Conservation (phyloP, 1,140 invertebrate species). For the Branchinecta lindahli region DNA sequence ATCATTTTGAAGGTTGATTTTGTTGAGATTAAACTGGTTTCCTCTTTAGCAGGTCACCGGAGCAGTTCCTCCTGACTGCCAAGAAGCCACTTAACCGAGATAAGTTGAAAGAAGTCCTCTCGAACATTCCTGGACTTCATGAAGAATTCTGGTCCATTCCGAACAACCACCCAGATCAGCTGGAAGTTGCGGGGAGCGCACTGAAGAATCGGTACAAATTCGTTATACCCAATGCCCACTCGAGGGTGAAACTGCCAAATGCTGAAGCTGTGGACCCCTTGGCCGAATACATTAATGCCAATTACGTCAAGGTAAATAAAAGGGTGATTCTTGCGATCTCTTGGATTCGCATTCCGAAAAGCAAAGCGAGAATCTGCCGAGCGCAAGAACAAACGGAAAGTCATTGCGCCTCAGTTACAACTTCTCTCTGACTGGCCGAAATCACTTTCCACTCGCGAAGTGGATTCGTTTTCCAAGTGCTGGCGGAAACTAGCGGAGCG, state of each 20-base stretch:
- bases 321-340: too few species aligned
- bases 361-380: too few species aligned
- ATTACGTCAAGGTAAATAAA: slow-evolving; percentile 57
- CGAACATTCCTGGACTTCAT: slow-evolving; percentile 44
- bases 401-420: too few species aligned
- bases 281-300: slow-evolving; percentile 64
- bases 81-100: slow-evolving; percentile 46
- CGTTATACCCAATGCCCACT: slow-evolving; percentile 69
- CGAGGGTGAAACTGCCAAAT: slow-evolving; percentile 45
- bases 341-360: too few species aligned
- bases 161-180: slow-evolving; percentile 71
- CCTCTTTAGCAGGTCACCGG: slow-evolving; percentile 34
- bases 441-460: too few species aligned
- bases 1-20: too few species aligned
- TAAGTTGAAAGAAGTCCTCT: slow-evolving; percentile 47
- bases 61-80: slow-evolving; percentile 46
- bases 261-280: slow-evolving; percentile 36
- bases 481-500: too few species aligned
- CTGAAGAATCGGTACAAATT: slow-evolving; percentile 76
- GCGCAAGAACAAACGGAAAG: too few species aligned
- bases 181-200: slow-evolving; percentile 63
- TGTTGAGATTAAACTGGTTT: too few species aligned
- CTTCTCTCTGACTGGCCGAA: too few species aligned
- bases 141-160: slow-evolving; percentile 88
- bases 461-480: too few species aligned